These are phyloP conservation scores for Nannoperca australis DNA, from an alignment of 2,797 vertebrate genomes.

Conservation along the genomic window DNA sequence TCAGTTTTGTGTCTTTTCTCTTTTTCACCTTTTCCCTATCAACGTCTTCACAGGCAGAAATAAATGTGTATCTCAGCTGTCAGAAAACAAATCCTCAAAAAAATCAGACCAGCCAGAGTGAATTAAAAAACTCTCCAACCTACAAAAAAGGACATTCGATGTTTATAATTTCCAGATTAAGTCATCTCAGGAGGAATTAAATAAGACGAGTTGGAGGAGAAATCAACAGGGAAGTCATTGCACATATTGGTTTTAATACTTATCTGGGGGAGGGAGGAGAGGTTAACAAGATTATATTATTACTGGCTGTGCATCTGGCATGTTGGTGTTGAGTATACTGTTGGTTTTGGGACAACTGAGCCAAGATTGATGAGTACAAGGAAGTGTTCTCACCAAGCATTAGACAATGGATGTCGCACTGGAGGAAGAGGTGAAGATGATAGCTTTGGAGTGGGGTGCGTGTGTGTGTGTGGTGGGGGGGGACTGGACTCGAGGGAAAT, in stretches of 20 bases:
- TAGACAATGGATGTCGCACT: constrained; percentile 2
- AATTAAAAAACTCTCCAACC: background rate
- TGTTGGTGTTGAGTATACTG: background rate
- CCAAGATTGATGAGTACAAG: background rate
- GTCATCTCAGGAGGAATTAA: background rate
- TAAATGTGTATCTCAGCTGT: constrained; percentile 12
- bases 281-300: constrained; percentile 7
- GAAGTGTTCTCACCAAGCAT: background rate
- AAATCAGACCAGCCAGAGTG: constrained; percentile 2
- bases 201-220: background rate
- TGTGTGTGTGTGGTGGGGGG: no score
- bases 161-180: constrained; percentile 7
- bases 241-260: constrained; percentile 6
- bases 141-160: background rate
- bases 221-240: background rate
- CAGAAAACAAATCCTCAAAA: constrained; percentile 21
- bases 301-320: background rate
- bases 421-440: constrained; percentile 2
- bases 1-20: background rate
- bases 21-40: background rate
- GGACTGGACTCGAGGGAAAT: constrained; percentile 47
- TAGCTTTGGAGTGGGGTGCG: background rate
- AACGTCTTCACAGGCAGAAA: background rate
- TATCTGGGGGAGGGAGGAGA: background rate
- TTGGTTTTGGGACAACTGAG: background rate